Percentiles rank a stretch among this genome's conserved stretches.
These are phyloP conservation scores for Todiramphus chloris DNA, from an alignment of 2,113 vertebrate genomes.

Conservation along the genomic window DNA sequence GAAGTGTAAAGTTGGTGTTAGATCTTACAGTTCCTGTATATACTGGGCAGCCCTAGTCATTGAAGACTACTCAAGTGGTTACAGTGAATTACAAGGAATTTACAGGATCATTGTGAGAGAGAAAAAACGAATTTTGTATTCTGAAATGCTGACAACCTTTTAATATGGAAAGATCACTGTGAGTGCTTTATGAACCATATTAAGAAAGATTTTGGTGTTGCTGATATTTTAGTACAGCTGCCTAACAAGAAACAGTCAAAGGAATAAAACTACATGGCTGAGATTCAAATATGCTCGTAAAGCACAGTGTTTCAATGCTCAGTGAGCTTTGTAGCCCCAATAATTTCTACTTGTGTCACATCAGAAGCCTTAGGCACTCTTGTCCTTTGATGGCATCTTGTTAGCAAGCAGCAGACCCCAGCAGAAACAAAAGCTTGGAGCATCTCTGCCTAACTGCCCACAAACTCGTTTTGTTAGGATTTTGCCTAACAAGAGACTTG, in stretches of 20 bases:
- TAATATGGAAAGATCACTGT: background rate
- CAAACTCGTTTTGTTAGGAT: constrained; percentile 34
- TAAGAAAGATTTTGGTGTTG: background rate
- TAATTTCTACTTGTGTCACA: constrained; percentile 37
- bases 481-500: constrained; percentile 34
- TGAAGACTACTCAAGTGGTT: background rate
- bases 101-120: background rate
- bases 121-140: background rate
- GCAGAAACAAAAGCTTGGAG: constrained; percentile 16
- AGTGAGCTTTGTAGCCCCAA: constrained; percentile 2
- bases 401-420: constrained; percentile 43
- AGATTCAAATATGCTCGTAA: constrained; percentile 37
- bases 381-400: constrained; percentile 32
- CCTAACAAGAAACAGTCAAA: constrained; percentile 29
- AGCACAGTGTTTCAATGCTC: constrained; percentile 28
- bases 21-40: background rate
- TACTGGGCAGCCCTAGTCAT: background rate
- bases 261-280: constrained; percentile 31
- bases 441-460: constrained; percentile 24
- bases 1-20: background rate
- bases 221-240: background rate
- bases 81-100: constrained; percentile 13
- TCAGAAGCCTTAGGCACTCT: constrained; percentile 10
- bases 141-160: background rate
- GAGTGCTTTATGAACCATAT: background rate